Evolutionary conservation across 2,797 vertebrate genomes (phyloP).

Genomic region (Poecile montanus): DNA sequence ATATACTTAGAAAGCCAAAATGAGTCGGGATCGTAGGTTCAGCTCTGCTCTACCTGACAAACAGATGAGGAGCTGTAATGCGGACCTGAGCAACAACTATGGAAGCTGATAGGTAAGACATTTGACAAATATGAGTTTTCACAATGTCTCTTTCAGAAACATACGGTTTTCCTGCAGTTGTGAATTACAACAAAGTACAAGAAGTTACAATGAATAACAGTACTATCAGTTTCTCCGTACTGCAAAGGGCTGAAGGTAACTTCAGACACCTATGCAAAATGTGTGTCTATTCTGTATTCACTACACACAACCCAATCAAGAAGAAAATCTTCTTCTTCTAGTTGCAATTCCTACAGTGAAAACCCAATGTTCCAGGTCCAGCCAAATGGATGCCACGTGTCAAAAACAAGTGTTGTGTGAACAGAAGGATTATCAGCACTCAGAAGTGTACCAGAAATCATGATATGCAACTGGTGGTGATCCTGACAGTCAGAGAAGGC

Average conservation of each 20-base stretch:
- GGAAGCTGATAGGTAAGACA: background rate
- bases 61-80: background rate
- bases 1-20: background rate
- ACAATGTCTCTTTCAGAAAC: background rate
- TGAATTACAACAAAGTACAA: background rate
- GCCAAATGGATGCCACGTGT: background rate
- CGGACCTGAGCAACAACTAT: background rate
- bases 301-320: background rate
- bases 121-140: background rate
- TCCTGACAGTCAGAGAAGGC: background rate
- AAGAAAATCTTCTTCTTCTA: background rate
- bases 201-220: background rate
- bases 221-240: background rate
- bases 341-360: background rate
- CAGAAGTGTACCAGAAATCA: background rate
- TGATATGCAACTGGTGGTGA: background rate
- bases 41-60: background rate
- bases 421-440: background rate
- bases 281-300: background rate
- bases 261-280: background rate
- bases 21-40: background rate
- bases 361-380: background rate
- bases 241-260: background rate
- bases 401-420: background rate
- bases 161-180: background rate